These are phyloP conservation scores for Hydropsyche tenuis DNA, from an alignment of 1,140 invertebrate species.

Conservation along the genomic window DNA sequence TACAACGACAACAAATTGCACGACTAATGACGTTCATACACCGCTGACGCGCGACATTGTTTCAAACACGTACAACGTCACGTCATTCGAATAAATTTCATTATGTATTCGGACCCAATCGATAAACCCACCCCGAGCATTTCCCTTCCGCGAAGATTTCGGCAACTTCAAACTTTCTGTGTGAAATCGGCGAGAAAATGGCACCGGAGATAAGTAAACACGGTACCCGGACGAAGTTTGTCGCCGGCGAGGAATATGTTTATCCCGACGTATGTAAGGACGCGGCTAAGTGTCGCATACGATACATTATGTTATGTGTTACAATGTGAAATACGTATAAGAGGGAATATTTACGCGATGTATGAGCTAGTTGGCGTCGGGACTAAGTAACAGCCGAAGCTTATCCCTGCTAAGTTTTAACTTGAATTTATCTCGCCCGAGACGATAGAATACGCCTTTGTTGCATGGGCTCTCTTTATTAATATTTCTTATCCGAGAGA, in stretches of 20 bases:
- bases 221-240: slow-evolving; percentile 11
- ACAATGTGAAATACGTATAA: too few species aligned
- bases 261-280: slow-evolving; percentile 14
- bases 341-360: too few species aligned
- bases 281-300: too few species aligned
- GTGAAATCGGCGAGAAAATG: slow-evolving; percentile 19
- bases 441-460: slow-evolving; percentile 8
- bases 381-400: slow-evolving; percentile 39
- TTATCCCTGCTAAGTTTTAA: slow-evolving; percentile 44
- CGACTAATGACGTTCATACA: not conserved
- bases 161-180: not conserved
- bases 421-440: slow-evolving; percentile 41
- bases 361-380: slow-evolving; percentile 34
- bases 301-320: too few species aligned
- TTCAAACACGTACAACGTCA: too few species aligned
- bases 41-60: too few species aligned
- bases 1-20: slow-evolving; percentile 2
- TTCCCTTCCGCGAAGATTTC: too few species aligned
- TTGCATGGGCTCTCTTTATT: not conserved
- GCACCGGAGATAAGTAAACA: slow-evolving; percentile 17
- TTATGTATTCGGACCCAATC: too few species aligned
- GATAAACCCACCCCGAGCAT: too few species aligned
- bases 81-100: too few species aligned
- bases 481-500: too few species aligned
- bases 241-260: slow-evolving; percentile 36